Evolutionary conservation across 2,113 vertebrate species (phyloP).

Genomic region (Alexandromys fortis): DNA sequence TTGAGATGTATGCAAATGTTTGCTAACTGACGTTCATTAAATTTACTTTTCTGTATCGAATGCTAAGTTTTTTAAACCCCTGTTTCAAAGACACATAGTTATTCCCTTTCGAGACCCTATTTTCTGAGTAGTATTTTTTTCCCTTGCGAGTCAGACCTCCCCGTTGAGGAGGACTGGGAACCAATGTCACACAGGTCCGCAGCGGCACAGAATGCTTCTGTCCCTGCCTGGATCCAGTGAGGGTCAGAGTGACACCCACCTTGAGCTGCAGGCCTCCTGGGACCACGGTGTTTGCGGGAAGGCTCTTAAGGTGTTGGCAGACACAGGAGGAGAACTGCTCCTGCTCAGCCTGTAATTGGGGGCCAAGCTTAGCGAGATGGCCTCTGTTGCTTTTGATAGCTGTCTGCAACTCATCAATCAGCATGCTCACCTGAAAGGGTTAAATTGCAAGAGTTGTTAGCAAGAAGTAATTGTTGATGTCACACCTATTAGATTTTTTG

Average conservation of each 20-base stretch:
- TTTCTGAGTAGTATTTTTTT: slow-evolving; percentile 16
- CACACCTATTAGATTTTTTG: slow-evolving; percentile 81
- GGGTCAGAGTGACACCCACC: slow-evolving; percentile 60
- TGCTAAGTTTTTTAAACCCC: slow-evolving; percentile 20
- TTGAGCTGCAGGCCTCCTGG: slow-evolving; percentile 68
- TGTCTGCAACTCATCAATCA: slow-evolving; percentile 81
- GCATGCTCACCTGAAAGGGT: slow-evolving; percentile 78
- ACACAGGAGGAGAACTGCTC: slow-evolving; percentile 69
- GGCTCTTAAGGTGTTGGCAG: slow-evolving; percentile 71
- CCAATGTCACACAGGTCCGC: slow-evolving; percentile 26
- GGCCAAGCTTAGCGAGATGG: slow-evolving; percentile 76
- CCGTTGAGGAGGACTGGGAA: background rate
- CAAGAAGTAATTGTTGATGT: slow-evolving; percentile 82
- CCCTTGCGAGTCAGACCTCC: slow-evolving; percentile 12
- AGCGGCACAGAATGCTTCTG: background rate
- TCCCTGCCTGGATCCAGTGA: background rate
- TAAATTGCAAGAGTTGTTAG: slow-evolving; percentile 77
- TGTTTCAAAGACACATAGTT: slow-evolving; percentile 6
- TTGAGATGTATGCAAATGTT: slow-evolving; percentile 32
- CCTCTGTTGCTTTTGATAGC: slow-evolving; percentile 79
- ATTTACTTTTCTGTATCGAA: slow-evolving; percentile 43
- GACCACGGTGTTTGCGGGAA: slow-evolving; percentile 39
- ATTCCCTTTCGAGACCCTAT: slow-evolving; percentile 49
- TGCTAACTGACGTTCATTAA: slow-evolving; percentile 52
- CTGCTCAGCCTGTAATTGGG: slow-evolving; percentile 76